Base-by-base conservation (phyloP, 92 coral and sea anemone species). In the Siderastrea siderea region DNA sequence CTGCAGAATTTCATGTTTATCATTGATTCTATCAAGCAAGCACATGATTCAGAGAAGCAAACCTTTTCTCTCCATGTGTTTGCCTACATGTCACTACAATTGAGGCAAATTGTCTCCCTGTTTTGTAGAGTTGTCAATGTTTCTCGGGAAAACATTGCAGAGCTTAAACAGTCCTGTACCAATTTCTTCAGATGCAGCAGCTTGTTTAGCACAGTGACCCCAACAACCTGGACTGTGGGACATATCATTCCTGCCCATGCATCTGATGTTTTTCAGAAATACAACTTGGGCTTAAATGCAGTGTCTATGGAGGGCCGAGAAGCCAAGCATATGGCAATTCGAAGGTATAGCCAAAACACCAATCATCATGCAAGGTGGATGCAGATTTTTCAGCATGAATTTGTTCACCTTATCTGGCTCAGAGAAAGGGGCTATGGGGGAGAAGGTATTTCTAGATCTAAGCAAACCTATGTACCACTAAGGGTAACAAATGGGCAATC, bases 341-440 rank as follows among this genome's bases (percentile, higher is more conserved):
- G 49, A 72, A n/a, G 46, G 78, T 85, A 90, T 68, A 84, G 75
- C 71, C 90, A 78, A 86, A 85, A 90, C 54, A 84, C 93, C 71
- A 90, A 68, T 77, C 64, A 77, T 78, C 79, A 68, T 68, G 85
- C 77, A 61, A 90, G 90, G 70, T 85, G 90, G 90, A 79, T 67
- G 90, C 90, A 90, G 85, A 85, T 85, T 84, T 90, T 90, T 85
- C 84, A 79, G 84, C 90, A 90, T 50, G 90, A 90, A 79, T 90
- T 85, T 71, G 85, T 90, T 81, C 86, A 90, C 64, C 80, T 90
- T 58, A 90, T 85, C 71, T 90, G 90, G 93, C 81, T 90, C 51
- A 85, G 93, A 74, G 89, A 84, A 88, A 92, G 90, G 79, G 93
- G 93, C 74, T 86, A 85, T 85, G 74, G 71, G 78, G 86, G 68